phyloP scores from a whole-genome alignment of 2,888 invertebrate genomes.

The Bursaphelenchus okinawaensis region DNA sequence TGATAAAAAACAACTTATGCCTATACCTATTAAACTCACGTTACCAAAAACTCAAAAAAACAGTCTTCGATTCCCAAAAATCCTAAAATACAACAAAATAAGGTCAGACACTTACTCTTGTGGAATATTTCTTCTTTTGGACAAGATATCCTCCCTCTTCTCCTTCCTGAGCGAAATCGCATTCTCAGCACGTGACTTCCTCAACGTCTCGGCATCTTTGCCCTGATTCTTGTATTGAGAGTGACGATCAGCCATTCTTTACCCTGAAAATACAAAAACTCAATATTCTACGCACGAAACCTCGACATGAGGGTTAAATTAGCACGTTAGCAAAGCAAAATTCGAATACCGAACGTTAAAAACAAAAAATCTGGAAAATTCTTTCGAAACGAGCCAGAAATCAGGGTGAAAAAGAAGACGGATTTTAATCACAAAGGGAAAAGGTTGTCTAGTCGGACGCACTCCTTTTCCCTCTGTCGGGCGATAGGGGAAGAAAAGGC shows the following conservation, averaged over 20 bases:
- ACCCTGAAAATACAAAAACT: background rate
- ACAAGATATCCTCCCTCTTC: slow-evolving; percentile 91
- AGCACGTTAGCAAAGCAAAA: background rate
- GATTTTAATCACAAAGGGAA: background rate
- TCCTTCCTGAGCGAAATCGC: slow-evolving; percentile 77
- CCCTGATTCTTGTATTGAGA: slow-evolving; percentile 87
- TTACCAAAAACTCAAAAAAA: no score
- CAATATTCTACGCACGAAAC: background rate
- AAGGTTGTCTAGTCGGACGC: background rate
- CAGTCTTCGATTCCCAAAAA: no score
- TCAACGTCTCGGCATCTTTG: slow-evolving; percentile 96
- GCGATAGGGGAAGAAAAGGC: background rate
- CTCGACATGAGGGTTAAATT: background rate
- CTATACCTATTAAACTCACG: no score
- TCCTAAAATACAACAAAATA: no score
- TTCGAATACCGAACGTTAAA: background rate
- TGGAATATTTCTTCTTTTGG: slow-evolving; percentile 92
- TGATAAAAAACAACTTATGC: no score
- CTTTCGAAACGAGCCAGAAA: background rate
- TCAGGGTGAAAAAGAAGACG: background rate
- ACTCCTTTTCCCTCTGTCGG: background rate
- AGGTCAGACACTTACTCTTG: background rate
- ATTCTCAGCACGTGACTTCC: slow-evolving; percentile 63
- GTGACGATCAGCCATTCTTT: slow-evolving; percentile 36
- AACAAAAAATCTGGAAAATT: background rate